Base-by-base conservation (phyloP, 2,113 vertebrate genomes). In the Enhydra lutris region DNA sequence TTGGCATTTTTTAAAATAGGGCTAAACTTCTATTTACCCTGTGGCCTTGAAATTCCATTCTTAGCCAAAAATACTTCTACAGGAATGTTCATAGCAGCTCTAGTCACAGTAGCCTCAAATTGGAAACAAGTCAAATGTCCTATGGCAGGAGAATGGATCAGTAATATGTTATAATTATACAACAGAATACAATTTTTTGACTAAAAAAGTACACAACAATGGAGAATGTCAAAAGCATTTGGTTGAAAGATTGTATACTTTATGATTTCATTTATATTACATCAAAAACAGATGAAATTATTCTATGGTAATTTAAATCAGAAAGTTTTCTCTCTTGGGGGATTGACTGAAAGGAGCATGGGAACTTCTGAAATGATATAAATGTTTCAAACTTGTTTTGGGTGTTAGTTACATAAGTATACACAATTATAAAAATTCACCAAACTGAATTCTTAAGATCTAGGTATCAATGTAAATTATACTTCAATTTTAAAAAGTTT, bases 1-100 rank as follows among this genome's bases (percentile, higher is more conserved):
- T 94, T 95, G 76, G 50, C 79, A 94, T 81, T 86, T 97, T 95
- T 78, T 57, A 69, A 73, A 57, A 91, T 55, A 52, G 89, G 73
- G 69, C 85, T 92, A 95, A 84, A 91, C 4, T 69, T 84, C n/a
- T 63, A 74, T 67, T 21, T 95, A 78, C 26, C 50, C 81, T 91
- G 45, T 94, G 65, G n/a, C 45, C 39, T 73, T 91, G 18, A 65
- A 92, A 95, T 93, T 94, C 67, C 36, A 92, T 89, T 88, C 91
- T 95, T 88, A 88, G 50, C 34, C 45, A 4, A 91, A 96, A 95
- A 91, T 94, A 97, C 29, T 85, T 93, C 3, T 12, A 82, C 17
- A 93, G 57, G 57, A 93, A 95, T 95, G 36, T 90, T 91, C 36
- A 90, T 76, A 86, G n/a, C 18, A 15, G 21, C 21, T 91, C 39